Base-by-base conservation (phyloP, 2,888 invertebrate species). In the Lochmaea capreae region DNA sequence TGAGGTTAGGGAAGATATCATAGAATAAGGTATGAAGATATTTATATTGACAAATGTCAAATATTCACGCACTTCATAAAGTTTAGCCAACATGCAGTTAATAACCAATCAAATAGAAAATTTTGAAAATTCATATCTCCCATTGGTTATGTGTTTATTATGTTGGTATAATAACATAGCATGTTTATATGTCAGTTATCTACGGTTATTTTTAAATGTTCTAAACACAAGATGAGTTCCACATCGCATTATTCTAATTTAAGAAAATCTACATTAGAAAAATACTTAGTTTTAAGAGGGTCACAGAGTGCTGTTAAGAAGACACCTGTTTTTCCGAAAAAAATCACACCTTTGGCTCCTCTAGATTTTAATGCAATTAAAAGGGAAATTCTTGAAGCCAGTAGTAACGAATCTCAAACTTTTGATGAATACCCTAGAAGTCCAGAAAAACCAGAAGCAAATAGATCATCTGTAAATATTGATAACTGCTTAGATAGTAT, bases 361-460 rank as follows among this genome's bases (percentile, higher is more conserved):
- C 71, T 78, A 22, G 74, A 78, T 63, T 58, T 78, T 12, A 67
- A 72, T 42, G 68, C 65, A 33, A 74, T 78, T 10, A 75, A 72
- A 71, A 75, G 71, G 57, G 76, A 76, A 72, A 46, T 76, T 10
- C 68, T 70, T 8, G 75, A 77, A 75, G 67, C 72, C 2, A 67
- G 46, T 4, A 54, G 8, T 6, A 39, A 33, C 14, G 26, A 33
- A 9, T 33, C 12, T n/a, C 39, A 8, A 39, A 33, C 33, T 33
- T 16, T 14, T 14, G 6, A 33, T 14, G 18, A 61, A 5, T 8
- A 39, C n/a, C 14, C 10, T 14, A 33, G 14, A 9, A 61, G 33
- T 14, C 12, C 2, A 10, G 39, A 61, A 12, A 61, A n/a, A 33
- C 8, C 6, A 12, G 9, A 12, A n/a, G 26, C 8, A 61, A 14